Conservation (phyloP, 2,113 vertebrate genomes). For the Takifugu bimaculatus region DNA sequence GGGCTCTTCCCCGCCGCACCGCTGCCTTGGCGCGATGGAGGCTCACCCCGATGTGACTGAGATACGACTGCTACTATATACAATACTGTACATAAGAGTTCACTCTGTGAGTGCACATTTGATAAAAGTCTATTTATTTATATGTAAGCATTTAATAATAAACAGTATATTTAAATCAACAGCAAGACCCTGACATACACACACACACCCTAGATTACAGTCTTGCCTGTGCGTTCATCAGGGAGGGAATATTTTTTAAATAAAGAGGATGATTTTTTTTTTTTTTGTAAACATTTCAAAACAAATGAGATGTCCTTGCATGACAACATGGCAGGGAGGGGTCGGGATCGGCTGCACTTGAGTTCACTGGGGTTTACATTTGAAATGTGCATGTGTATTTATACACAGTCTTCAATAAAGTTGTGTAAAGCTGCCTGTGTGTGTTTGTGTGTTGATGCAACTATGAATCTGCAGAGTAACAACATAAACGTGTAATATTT, state of each 20-base stretch:
- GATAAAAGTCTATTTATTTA: conserved; percentile 99
- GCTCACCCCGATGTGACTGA: conserved; percentile 60
- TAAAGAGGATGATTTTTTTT: conserved; percentile 47
- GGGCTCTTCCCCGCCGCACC: conserved; percentile 5
- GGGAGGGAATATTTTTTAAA: conserved; percentile 81
- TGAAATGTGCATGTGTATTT: conserved; percentile 99
- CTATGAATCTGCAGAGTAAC: too few species aligned
- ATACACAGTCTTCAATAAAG: conserved; percentile 99
- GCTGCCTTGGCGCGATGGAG: conserved; percentile 38
- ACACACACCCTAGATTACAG: conserved; percentile 67
- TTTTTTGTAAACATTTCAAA: conserved; percentile 35
- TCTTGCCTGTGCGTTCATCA: conserved; percentile 86
- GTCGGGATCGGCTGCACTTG: conserved; percentile 96
- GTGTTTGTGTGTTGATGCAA: background rate
- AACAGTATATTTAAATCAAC: conserved; percentile 84
- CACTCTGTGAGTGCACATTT: conserved; percentile 99
- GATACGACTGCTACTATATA: conserved; percentile 87
- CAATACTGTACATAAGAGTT: conserved; percentile 99
- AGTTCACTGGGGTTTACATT: conserved; percentile 99
- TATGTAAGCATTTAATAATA: conserved; percentile 90
- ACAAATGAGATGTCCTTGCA: conserved; percentile 82
- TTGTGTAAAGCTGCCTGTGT: conserved; percentile 88
- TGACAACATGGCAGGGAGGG: conserved; percentile 83
- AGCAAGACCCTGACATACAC: conserved; percentile 76
- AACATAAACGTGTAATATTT: too few species aligned